Evolutionary conservation across 2,888 invertebrate species (phyloP).

Genomic region (Lepetodrilus schrolli): DNA sequence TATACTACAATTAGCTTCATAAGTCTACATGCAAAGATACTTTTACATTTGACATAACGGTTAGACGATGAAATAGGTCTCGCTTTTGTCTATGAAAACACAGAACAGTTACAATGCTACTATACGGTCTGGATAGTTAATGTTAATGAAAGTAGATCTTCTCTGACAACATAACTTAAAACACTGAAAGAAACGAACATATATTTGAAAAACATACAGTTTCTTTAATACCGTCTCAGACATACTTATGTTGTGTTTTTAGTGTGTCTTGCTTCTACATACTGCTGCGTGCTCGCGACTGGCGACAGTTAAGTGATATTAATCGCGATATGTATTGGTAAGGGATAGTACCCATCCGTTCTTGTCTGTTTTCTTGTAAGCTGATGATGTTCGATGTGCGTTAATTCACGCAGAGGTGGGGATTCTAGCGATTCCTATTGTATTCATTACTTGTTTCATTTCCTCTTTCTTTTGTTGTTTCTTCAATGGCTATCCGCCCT

Average conservation of each 20-base stretch:
- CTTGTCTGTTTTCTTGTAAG: slow-evolving; percentile 3
- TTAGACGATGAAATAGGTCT: no score
- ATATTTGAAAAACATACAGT: no score
- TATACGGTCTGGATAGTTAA: no score
- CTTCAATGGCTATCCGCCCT: slow-evolving; percentile 3
- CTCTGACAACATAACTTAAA: no score
- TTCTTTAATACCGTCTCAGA: slow-evolving; percentile 19
- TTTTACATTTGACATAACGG: no score
- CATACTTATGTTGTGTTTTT: background rate
- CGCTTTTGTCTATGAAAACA: no score
- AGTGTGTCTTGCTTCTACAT: background rate
- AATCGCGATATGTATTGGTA: background rate
- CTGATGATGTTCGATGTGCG: background rate
- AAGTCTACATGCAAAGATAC: no score
- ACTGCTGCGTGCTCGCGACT: background rate
- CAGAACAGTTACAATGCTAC: no score
- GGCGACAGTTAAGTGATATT: slow-evolving; percentile 12
- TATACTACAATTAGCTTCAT: no score
- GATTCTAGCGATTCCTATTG: slow-evolving; percentile 24
- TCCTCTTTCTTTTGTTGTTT: slow-evolving; percentile 8
- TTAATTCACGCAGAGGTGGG: slow-evolving; percentile 2
- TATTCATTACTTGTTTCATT: slow-evolving; percentile 12
- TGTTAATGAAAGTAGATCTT: no score
- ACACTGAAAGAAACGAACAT: no score
- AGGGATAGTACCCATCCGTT: slow-evolving; percentile 1